Evolutionary conservation across 2,888 invertebrate species (phyloP), one percentile per base, ranked within the genome.

Genomic region (Escarpia spicata): DNA sequence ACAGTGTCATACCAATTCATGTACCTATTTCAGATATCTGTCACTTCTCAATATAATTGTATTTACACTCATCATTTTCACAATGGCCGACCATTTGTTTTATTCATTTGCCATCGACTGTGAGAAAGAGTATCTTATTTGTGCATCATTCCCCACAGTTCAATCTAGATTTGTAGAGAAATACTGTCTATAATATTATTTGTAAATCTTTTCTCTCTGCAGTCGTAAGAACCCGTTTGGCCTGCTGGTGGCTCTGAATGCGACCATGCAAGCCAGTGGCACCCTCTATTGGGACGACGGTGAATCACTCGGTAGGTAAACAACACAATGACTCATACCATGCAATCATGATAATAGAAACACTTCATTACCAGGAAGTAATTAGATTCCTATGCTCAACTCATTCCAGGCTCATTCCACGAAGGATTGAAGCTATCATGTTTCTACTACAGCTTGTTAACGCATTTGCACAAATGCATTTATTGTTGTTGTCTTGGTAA

Each of bases 241-340:
- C 94, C 96, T 98, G 75, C 95, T 98, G 6, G 97, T 97, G 0
- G 97, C 97, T 0, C 97, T 97, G 0, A 97, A 97, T 95, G 94
- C 96, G 2, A 95, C 95, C 6, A 96, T 96, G n/a, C 95, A 95
- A 43, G 98, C 98, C 0, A 93, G 93, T 26, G 98, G 98, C 19
- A 97, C 97, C 92, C 96, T 98, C 4, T 98, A 97, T 96, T 98
- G 98, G 98, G 98, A 98, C 95, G 98, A 98, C 95, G 98, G 98
- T 0, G 98, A 98, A 93, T 97, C 97, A 92, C 96, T 98, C 10
- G 93, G 94, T 94, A 92, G 10, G 90, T 92, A 43, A 91, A 92
- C 12, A 91, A n/a, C 12, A 4, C 60, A 52, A 52, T 52, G 12
- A 12, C 52, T 26, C 75, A 2, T 26, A 26, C 75, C 75, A 26